Base-by-base conservation (phyloP, 2,113 vertebrate species). In the Protomyctophum bolini region DNA sequence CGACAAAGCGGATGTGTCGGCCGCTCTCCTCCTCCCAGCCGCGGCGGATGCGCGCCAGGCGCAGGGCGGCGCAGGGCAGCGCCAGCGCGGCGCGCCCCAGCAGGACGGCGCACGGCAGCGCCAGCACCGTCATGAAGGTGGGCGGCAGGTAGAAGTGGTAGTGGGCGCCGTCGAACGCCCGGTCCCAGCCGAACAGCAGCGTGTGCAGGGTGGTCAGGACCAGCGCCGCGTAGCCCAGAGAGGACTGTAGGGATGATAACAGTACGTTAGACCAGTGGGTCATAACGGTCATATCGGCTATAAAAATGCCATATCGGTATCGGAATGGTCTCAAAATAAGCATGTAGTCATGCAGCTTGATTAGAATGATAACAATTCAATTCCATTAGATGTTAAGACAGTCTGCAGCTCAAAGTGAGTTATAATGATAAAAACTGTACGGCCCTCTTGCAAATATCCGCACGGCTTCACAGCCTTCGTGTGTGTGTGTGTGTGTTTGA, bases 61-160 rank as follows among this genome's bases (percentile, higher is more conserved):
- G 94, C 11, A 14, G 66, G 10, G 79, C 79, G 62, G 95, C 2
- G 80, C 96, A 98, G 57, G 97, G 97, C 66, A 96, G 72, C 0
- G 83, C 75, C 70, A 98, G 93, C 58, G 91, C 75, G 71, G 90
- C 67, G 70, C 93, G 95, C 52, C 92, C 93, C 68, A 96, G 77
- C 87, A 98, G 94, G 2, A 96, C 88, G 0, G 72, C 28, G 0
- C 92, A 84, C 0, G 97, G 95, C 4, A 96, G 90, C 0, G 94
- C 73, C 71, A 96, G 91, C 0, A 94, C 96, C 87, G 98, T 90
- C 0, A 94, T 70, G 86, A 96, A 99, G 72, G 94, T 97, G 0
- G 98, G 97, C 1, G 98, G 98, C 83, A 98, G 89, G 91, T 87
- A 92, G 92, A 98, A 96, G 54, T 79, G 94, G 90, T 98, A 99